Conservation (phyloP, 2,888 invertebrate species). For the Hymenopus coronatus region DNA sequence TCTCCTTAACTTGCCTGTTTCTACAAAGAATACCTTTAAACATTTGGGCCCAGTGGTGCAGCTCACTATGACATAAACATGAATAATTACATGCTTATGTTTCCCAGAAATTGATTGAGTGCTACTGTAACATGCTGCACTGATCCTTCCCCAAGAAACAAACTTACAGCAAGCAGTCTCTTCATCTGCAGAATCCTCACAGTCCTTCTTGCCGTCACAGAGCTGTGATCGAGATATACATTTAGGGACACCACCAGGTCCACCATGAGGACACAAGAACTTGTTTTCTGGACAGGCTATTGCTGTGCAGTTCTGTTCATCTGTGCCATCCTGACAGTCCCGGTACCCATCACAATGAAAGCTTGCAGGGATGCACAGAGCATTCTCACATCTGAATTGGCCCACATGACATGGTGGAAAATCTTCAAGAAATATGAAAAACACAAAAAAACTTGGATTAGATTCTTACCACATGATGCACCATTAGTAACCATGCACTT, state of each 20-base stretch:
- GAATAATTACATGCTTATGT: too few species aligned
- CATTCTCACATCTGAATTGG: constrained; percentile 91
- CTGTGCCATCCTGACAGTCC: constrained; percentile 90
- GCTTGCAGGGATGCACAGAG: constrained; percentile 84
- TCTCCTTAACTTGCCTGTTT: too few species aligned
- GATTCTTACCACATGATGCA: not conserved
- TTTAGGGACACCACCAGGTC: constrained; percentile 68
- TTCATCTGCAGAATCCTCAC: constrained; percentile 89
- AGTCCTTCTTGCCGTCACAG: constrained; percentile 88
- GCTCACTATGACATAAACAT: too few species aligned
- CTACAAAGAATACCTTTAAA: too few species aligned
- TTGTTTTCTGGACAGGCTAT: constrained; percentile 87
- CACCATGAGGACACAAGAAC: constrained; percentile 82
- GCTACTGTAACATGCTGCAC: not conserved
- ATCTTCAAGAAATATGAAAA: constrained; percentile 52
- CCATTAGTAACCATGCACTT: too few species aligned
- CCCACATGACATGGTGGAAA: constrained; percentile 86
- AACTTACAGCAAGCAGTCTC: constrained; percentile 83
- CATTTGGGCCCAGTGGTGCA: too few species aligned
- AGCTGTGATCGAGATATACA: constrained; percentile 86
- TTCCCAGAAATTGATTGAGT: too few species aligned
- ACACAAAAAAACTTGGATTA: not conserved
- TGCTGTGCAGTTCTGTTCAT: constrained; percentile 83
- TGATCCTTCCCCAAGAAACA: not conserved
- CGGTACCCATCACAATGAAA: constrained; percentile 83